These are phyloP conservation scores for Sigmodon hispidus DNA, from an alignment of 2,113 vertebrate species.

Conservation along the genomic window DNA sequence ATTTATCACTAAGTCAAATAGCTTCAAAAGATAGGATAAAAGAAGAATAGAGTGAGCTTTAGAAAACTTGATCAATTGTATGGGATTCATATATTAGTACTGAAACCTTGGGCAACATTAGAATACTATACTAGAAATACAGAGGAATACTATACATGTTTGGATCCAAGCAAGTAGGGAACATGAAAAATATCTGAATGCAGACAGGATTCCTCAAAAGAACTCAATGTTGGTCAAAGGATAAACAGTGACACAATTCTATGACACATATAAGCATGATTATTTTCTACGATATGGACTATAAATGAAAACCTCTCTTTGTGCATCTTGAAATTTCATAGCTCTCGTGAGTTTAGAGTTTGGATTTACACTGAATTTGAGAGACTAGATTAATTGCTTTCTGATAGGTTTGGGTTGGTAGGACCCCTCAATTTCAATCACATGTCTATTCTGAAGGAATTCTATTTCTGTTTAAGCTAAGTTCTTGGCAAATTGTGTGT, in stretches of 20 bases:
- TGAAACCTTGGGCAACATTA: neutral
- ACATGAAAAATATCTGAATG: neutral
- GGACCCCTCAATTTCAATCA: neutral
- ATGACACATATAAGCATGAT: neutral
- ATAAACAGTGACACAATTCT: neutral
- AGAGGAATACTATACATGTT: fast-evolving
- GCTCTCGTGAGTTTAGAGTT: neutral
- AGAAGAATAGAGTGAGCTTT: neutral
- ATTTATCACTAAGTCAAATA: neutral
- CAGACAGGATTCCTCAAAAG: neutral
- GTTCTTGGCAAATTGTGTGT: neutral
- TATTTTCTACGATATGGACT: neutral
- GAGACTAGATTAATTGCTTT: neutral
- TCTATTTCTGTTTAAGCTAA: neutral
- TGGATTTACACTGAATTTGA: neutral
- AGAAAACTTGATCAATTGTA: neutral
- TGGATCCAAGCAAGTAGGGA: too few relatives aligned
- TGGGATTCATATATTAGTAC: neutral
- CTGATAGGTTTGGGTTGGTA: neutral
- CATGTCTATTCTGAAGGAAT: neutral
- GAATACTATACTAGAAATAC: neutral
- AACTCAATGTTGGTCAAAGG: neutral
- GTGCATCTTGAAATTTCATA: neutral
- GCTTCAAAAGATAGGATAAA: neutral
- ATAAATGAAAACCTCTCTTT: neutral